Conservation (phyloP, 2,113 vertebrate genomes). For the Pelecanoides urinatrix region DNA sequence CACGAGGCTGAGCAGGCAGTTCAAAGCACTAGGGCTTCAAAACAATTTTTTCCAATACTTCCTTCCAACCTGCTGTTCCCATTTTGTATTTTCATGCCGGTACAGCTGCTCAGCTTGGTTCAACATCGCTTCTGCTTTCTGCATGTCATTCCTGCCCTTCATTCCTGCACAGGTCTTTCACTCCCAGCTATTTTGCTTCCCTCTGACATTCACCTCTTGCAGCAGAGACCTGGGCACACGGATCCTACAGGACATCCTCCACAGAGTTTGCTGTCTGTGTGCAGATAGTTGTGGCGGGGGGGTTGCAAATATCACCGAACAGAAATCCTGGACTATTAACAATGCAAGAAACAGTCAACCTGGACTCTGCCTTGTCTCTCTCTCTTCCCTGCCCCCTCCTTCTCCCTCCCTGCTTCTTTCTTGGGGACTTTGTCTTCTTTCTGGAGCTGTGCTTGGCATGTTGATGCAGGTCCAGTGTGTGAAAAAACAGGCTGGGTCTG, state of each 20-base stretch:
- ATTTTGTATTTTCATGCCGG: background rate
- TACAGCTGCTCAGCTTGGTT: background rate
- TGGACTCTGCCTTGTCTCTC: background rate
- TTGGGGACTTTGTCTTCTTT: constrained; percentile 30
- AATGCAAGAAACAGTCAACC: constrained; percentile 8
- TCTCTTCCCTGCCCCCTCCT: background rate
- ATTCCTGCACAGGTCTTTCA: background rate
- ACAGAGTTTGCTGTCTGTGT: background rate
- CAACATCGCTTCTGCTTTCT: background rate
- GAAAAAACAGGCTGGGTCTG: constrained; percentile 66
- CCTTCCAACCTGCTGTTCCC: background rate
- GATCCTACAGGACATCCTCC: background rate
- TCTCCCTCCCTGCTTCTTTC: background rate
- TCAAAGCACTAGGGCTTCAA: background rate
- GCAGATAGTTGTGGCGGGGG: background rate
- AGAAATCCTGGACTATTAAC: background rate
- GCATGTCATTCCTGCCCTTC: background rate
- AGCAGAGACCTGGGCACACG: background rate
- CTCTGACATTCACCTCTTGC: background rate
- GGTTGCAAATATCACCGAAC: background rate
- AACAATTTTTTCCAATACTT: background rate
- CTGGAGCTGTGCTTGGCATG: constrained; percentile 58
- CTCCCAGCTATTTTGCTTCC: background rate
- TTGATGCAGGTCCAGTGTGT: constrained; percentile 52
- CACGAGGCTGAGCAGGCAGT: background rate